Conservation (phyloP, 2,113 vertebrate species). For the Nibea albiflora region DNA sequence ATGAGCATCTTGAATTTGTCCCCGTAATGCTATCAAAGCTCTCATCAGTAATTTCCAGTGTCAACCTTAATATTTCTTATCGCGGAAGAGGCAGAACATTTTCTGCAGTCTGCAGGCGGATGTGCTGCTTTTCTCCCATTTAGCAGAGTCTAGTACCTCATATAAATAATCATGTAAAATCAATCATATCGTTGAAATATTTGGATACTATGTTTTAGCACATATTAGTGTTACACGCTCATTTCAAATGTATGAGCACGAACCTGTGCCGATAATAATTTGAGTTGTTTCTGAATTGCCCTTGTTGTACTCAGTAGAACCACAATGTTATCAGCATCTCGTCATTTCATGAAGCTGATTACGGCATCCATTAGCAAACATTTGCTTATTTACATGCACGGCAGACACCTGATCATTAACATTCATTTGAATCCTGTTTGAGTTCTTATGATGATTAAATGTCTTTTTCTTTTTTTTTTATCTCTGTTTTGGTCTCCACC, state of each 20-base stretch:
- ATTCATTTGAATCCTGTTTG: background rate
- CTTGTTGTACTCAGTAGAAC: background rate
- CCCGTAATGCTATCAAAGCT: slow-evolving; percentile 1
- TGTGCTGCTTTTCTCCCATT: background rate
- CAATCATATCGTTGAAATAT: background rate
- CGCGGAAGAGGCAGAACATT: background rate
- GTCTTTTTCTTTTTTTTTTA: background rate
- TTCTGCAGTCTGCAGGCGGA: background rate
- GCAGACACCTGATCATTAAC: background rate
- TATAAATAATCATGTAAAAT: background rate
- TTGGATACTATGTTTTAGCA: background rate
- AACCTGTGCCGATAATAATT: background rate
- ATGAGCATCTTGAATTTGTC: background rate
- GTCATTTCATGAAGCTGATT: background rate
- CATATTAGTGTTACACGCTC: background rate
- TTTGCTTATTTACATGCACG: background rate
- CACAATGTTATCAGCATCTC: background rate
- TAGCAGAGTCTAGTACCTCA: background rate
- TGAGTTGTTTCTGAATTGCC: background rate
- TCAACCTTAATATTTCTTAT: slow-evolving; percentile 8
- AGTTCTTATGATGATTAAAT: background rate
- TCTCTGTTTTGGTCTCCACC: background rate
- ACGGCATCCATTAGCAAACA: background rate
- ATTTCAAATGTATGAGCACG: background rate
- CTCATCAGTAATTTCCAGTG: slow-evolving; percentile 1